Evolutionary conservation across 1,140 invertebrate genomes (phyloP).

Genomic region (Drosophila serrata): DNA sequence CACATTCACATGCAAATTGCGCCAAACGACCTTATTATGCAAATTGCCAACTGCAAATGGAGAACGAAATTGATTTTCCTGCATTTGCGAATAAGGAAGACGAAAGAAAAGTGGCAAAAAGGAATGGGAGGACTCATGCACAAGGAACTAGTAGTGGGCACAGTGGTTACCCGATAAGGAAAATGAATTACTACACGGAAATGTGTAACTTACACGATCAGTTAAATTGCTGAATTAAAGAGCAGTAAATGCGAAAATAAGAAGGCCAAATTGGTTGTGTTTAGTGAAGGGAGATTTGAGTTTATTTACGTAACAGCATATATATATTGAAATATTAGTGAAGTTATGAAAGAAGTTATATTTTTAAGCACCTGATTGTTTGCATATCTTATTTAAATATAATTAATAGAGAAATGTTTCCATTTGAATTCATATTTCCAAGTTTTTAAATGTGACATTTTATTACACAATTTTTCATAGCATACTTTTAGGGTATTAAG

Average conservation of each 20-base stretch:
- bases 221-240: constrained; percentile 15
- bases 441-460: background rate
- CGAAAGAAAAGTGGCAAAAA: constrained; percentile 14
- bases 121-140: constrained; percentile 20
- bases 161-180: constrained; percentile 51
- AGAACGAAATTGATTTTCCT: constrained; percentile 85
- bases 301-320: background rate
- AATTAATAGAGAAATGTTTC: too few species aligned
- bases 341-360: background rate
- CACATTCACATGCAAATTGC: constrained; percentile 85
- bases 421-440: background rate
- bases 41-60: constrained; percentile 85
- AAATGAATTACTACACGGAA: constrained; percentile 46
- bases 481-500: background rate
- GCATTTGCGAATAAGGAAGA: constrained; percentile 59
- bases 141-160: constrained; percentile 31
- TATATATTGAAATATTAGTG: background rate
- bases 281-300: background rate
- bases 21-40: constrained; percentile 85
- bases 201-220: constrained; percentile 49
- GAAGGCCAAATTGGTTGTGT: background rate
- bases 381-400: too few species aligned
- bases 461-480: background rate
- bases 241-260: constrained; percentile 14
- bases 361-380: background rate